phyloP scores from a whole-genome alignment of 2,797 vertebrate species.

The Zalophus californianus region DNA sequence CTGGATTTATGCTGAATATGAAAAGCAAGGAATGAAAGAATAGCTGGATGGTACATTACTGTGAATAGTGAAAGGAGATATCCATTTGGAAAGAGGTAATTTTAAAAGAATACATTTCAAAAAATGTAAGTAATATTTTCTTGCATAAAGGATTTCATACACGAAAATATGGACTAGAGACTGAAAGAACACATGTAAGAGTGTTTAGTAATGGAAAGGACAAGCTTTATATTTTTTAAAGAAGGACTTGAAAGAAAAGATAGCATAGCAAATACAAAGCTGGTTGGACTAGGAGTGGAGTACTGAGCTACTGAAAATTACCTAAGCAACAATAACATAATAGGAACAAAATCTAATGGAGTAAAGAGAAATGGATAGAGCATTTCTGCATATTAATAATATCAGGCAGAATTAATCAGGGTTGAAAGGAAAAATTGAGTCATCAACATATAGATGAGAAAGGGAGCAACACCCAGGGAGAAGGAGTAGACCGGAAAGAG shows the following conservation, averaged over 20 bases:
- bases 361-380: not conserved
- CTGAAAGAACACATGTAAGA: not conserved
- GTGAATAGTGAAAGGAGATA: not conserved
- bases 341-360: not conserved
- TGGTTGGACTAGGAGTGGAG: not conserved
- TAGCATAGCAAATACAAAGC: not conserved
- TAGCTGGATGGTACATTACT: not conserved
- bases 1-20: not conserved
- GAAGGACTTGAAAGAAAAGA: not conserved
- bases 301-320: not conserved
- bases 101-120: slow-evolving; percentile 8
- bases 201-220: not conserved
- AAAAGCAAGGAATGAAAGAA: not conserved
- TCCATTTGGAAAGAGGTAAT: not conserved
- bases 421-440: slow-evolving; percentile 1
- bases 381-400: not conserved
- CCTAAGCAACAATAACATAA: not conserved
- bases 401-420: not conserved
- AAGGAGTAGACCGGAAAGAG: not conserved
- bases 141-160: not conserved
- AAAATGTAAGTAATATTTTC: slow-evolving; percentile 19
- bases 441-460: not conserved
- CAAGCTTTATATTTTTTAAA: not conserved
- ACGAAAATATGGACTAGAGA: not conserved
- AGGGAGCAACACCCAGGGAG: not conserved